Conservation (phyloP, 2,113 vertebrate genomes). For the Bos indicus region DNA sequence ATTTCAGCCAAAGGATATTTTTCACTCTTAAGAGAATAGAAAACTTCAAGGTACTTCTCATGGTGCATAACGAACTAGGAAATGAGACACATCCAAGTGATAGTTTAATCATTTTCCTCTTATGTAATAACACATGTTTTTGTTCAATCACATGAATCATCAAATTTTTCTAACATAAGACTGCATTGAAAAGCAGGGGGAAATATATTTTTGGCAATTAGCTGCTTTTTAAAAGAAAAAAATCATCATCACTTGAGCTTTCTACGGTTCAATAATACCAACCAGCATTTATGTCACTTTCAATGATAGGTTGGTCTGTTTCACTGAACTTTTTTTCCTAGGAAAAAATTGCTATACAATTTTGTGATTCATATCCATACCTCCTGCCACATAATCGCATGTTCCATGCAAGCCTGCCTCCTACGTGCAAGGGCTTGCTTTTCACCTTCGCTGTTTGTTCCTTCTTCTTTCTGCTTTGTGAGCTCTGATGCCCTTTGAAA, state of each 20-base stretch:
- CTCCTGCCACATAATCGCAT: constrained; percentile 50
- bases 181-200: constrained; percentile 57
- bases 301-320: constrained; percentile 56
- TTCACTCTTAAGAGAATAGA: constrained; percentile 40
- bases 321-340: neutral
- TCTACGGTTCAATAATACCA: constrained; percentile 63
- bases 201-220: constrained; percentile 69
- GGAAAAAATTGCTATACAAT: constrained; percentile 35
- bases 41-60: constrained; percentile 26
- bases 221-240: constrained; percentile 57
- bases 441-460: constrained; percentile 62
- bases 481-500: constrained; percentile 51
- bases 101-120: constrained; percentile 65
- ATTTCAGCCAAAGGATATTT: constrained; percentile 27
- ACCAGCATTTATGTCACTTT: constrained; percentile 50
- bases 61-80: constrained; percentile 52
- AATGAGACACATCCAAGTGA: constrained; percentile 50
- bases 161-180: constrained; percentile 52
- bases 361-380: constrained; percentile 72
- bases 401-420: constrained; percentile 55
- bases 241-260: constrained; percentile 54
- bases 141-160: constrained; percentile 78
- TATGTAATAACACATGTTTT: constrained; percentile 73
- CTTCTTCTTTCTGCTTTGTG: constrained; percentile 32
- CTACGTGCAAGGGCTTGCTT: constrained; percentile 46